Conservation (phyloP, 2,888 invertebrate genomes). For the Acholoe squamosa region DNA sequence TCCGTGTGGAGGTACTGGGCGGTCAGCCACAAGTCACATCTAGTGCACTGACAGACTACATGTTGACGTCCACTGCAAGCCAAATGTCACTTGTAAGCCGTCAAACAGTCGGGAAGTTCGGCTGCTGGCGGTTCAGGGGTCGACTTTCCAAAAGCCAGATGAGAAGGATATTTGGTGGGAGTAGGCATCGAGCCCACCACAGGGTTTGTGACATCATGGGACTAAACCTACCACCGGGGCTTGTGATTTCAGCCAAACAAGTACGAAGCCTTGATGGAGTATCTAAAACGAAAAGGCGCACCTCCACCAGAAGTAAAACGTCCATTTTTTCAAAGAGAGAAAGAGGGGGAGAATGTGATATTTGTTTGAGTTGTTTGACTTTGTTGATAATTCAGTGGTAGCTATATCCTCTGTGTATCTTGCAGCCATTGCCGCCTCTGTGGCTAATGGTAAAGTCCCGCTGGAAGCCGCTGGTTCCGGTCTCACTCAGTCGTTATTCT, state of each 20-base stretch:
- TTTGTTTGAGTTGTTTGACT: constrained; percentile 25
- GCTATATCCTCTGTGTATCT: background rate
- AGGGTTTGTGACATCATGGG: background rate
- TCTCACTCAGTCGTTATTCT: background rate
- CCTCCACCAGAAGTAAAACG: constrained; percentile 52
- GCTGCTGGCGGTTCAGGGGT: too few species aligned
- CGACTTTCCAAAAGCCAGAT: too few species aligned
- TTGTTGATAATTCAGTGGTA: background rate
- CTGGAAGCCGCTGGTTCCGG: constrained; percentile 39
- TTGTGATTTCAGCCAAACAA: constrained; percentile 58
- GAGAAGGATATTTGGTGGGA: too few species aligned
- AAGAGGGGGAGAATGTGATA: background rate
- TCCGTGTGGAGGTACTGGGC: too few species aligned
- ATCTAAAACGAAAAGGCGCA: constrained; percentile 44
- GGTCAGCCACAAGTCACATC: too few species aligned
- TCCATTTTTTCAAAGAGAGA: background rate
- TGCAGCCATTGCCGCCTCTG: background rate
- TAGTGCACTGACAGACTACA: too few species aligned
- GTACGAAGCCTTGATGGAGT: constrained; percentile 59
- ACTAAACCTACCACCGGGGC: constrained; percentile 7
- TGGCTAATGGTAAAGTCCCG: background rate
- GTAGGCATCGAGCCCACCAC: too few species aligned
- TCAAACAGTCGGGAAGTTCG: too few species aligned
- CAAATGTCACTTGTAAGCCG: too few species aligned
- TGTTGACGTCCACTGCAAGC: too few species aligned